phyloP scores from a whole-genome alignment of 1,140 invertebrate genomes.

The Chironomus tepperi region DNA sequence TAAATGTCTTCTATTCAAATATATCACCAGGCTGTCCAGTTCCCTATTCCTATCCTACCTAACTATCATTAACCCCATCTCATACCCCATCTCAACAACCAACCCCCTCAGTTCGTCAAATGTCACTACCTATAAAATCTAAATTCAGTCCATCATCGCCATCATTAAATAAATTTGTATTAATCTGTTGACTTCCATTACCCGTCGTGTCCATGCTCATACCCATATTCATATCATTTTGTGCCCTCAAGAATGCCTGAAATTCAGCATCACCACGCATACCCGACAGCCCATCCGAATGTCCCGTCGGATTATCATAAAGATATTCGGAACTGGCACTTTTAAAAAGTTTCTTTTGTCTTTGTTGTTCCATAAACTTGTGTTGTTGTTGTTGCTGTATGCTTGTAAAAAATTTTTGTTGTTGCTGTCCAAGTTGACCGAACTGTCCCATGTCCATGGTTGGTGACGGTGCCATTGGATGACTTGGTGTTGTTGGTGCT shows the following conservation, averaged over 20 bases:
- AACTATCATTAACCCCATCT: no score
- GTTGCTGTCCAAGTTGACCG: not conserved
- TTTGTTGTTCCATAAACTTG: not conserved
- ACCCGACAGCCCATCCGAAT: not conserved
- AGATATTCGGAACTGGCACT: not conserved
- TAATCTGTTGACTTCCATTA: not conserved
- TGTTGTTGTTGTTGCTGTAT: not conserved
- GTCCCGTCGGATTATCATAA: not conserved
- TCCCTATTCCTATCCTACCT: no score
- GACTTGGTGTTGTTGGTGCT: not conserved
- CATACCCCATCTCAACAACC: no score
- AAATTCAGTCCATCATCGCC: slow-evolving; percentile 3
- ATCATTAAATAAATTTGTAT: not conserved
- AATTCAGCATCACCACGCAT: not conserved
- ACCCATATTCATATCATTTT: not conserved
- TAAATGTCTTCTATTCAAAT: no score
- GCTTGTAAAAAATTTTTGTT: not conserved
- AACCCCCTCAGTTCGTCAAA: not conserved
- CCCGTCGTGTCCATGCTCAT: not conserved
- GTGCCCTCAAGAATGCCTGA: not conserved
- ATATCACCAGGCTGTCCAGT: no score
- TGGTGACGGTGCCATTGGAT: not conserved
- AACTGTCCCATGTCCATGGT: not conserved
- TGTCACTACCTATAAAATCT: not conserved
- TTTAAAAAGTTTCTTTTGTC: not conserved